Evolutionary conservation across 2,113 vertebrate species (phyloP).

Genomic region (Tyrannus savana): DNA sequence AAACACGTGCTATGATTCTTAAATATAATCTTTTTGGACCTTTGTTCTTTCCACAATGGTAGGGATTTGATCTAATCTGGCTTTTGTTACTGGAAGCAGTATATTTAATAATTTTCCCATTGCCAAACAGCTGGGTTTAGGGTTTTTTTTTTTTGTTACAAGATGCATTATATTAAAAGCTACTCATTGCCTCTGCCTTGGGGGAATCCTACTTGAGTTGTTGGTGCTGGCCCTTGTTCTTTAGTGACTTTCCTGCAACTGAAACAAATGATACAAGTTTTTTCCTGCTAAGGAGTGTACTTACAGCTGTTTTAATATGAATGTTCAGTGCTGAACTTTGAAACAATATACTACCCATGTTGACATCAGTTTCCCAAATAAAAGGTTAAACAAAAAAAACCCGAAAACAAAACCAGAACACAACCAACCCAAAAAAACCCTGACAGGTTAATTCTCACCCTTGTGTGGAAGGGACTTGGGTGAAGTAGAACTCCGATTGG

Average conservation of each 20-base stretch:
- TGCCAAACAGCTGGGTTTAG: background rate
- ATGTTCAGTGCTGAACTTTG: background rate
- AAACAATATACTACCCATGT: accelerated
- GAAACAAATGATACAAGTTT: background rate
- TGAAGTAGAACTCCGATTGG: background rate
- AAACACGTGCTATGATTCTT: background rate
- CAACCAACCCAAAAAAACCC: no score
- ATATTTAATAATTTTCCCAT: background rate
- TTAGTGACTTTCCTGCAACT: background rate
- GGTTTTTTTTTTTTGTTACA: background rate
- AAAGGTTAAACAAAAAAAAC: background rate
- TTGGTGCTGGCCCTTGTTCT: background rate
- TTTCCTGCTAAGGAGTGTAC: background rate
- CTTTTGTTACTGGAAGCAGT: background rate
- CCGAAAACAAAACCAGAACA: no score
- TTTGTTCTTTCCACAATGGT: background rate
- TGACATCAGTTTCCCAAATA: background rate
- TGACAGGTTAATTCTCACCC: background rate
- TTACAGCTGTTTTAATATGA: background rate
- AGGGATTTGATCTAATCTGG: background rate
- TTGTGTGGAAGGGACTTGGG: background rate
- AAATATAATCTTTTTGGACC: background rate
- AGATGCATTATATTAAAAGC: background rate
- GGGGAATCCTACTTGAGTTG: background rate
- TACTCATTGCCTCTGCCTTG: background rate